These are phyloP conservation scores for Leucoma salicis DNA, from an alignment of 2,888 invertebrate genomes.

Conservation along the genomic window DNA sequence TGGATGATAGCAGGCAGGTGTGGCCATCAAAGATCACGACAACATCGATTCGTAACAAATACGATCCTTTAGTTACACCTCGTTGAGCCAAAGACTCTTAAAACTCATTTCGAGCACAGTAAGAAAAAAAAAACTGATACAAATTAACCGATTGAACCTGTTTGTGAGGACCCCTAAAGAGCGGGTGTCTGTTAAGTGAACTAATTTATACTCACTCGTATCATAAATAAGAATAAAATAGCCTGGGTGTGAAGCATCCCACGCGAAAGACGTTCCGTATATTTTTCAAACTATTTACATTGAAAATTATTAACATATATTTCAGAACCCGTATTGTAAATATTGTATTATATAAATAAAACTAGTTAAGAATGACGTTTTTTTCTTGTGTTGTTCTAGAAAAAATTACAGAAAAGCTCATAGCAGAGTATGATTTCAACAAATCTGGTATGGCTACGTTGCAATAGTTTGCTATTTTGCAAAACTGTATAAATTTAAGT, in stretches of 20 bases:
- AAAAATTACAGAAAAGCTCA: too few species aligned
- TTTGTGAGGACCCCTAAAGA: constrained; percentile 76
- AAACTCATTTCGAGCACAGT: constrained; percentile 69
- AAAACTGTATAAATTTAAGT: too few species aligned
- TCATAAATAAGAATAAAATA: constrained; percentile 70
- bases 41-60: constrained; percentile 74
- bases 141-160: constrained; percentile 78
- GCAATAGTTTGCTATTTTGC: too few species aligned
- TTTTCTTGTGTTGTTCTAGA: too few species aligned
- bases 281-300: constrained; percentile 17
- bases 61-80: constrained; percentile 78
- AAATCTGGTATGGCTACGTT: too few species aligned
- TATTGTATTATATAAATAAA: too few species aligned
- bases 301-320: constrained; percentile 12
- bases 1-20: constrained; percentile 69
- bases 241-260: constrained; percentile 33
- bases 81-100: constrained; percentile 79
- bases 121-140: constrained; percentile 64
- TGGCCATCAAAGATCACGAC: constrained; percentile 62
- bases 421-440: too few species aligned
- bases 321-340: constrained; percentile 13
- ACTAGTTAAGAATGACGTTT: too few species aligned
- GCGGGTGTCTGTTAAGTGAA: constrained; percentile 71
- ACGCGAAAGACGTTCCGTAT: constrained; percentile 32
- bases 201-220: constrained; percentile 77